phyloP scores from a whole-genome alignment of 2,797 vertebrate genomes.

The Enteromius paludinosus region DNA sequence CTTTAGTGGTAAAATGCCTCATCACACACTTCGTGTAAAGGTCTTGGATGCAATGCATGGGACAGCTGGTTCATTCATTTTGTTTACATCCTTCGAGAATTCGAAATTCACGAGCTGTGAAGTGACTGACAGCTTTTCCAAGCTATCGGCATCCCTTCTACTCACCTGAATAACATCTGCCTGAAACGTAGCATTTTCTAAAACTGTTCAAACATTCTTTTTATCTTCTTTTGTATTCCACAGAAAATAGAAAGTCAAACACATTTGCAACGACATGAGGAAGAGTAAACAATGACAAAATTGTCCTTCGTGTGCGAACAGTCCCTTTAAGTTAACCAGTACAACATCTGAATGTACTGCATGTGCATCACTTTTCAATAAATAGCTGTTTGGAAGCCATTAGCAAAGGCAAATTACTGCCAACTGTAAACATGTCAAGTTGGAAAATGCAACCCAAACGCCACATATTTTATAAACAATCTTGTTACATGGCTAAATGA shows the following conservation, averaged over 20 bases:
- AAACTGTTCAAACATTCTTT: not conserved
- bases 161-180: not conserved
- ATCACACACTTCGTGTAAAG: not conserved
- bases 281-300: not conserved
- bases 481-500: constrained; percentile 48
- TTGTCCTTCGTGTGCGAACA: too few species aligned
- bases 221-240: not conserved
- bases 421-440: constrained; percentile 6
- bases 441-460: not conserved
- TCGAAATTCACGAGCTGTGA: not conserved
- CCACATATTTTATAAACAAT: constrained; percentile 18
- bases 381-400: not conserved
- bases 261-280: not conserved
- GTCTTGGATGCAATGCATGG: not conserved
- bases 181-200: not conserved
- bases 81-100: constrained; percentile 1
- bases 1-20: not conserved
- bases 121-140: not conserved
- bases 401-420: constrained; percentile 21
- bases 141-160: not conserved
- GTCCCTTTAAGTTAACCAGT: not conserved
- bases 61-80: not conserved
- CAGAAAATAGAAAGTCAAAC: not conserved
- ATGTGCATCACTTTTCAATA: constrained; percentile 13
- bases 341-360: not conserved